Evolutionary conservation across 2,113 vertebrate species (phyloP).

Genomic region (Podiceps cristatus): DNA sequence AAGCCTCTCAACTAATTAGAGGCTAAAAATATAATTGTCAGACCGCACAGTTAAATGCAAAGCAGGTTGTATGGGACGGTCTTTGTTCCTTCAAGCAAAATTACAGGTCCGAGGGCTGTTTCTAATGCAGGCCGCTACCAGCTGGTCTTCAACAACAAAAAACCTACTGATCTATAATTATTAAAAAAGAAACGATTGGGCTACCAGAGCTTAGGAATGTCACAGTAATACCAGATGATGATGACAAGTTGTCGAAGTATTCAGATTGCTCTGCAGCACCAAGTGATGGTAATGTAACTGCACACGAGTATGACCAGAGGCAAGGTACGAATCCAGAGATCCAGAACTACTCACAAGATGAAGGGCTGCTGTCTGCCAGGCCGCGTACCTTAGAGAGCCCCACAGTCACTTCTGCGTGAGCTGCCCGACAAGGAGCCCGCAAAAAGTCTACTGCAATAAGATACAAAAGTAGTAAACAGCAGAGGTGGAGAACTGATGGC

Average conservation of each 20-base stretch:
- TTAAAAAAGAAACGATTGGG: neutral
- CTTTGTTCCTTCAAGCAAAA: conserved; percentile 28
- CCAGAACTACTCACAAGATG: neutral
- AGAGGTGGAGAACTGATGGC: neutral
- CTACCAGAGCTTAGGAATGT: neutral
- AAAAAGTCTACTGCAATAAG: neutral
- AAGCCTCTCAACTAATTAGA: conserved; percentile 1
- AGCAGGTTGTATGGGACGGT: neutral
- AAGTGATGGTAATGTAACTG: neutral
- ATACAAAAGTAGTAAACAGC: neutral
- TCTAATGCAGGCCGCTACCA: neutral
- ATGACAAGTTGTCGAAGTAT: neutral
- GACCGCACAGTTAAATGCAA: neutral
- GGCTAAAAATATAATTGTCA: conserved; percentile 24
- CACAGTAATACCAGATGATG: neutral
- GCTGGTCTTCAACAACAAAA: neutral
- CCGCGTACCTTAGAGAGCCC: neutral
- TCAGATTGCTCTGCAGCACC: neutral
- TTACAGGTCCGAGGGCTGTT: neutral
- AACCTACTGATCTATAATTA: neutral
- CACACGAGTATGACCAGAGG: neutral
- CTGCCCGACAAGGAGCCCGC: neutral
- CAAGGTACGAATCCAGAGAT: neutral
- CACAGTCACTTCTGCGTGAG: neutral
- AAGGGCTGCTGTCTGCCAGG: neutral